Percentiles rank a stretch among this genome's conserved stretches.
These are phyloP conservation scores for Rapana venosa DNA, from an alignment of 2,888 invertebrate genomes.

Conservation along the genomic window DNA sequence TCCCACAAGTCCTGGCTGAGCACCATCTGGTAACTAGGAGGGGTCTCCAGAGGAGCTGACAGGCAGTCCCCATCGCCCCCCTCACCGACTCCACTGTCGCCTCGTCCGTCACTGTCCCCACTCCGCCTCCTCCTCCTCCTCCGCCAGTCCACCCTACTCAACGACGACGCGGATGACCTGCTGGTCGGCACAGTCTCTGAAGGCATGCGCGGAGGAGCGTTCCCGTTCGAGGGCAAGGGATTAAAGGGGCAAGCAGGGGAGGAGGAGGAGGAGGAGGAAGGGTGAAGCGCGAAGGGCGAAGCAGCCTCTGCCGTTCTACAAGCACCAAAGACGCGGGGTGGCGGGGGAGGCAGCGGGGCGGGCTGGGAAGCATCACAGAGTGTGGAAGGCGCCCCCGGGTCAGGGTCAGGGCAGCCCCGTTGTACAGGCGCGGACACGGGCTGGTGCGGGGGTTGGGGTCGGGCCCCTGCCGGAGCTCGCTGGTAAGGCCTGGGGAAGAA, in stretches of 20 bases:
- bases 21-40: conserved; percentile 7
- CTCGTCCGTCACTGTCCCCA: background rate
- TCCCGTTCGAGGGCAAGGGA: background rate
- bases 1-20: background rate
- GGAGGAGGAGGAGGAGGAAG: background rate
- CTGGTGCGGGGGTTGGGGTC: too few species aligned
- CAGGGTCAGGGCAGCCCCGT: too few species aligned
- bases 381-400: background rate
- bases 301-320: background rate
- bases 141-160: background rate
- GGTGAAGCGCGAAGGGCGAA: conserved; percentile 1
- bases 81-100: background rate
- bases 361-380: background rate
- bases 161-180: background rate
- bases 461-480: background rate
- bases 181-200: background rate
- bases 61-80: background rate
- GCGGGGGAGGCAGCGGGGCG: background rate
- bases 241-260: background rate
- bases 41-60: background rate
- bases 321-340: conserved; percentile 24
- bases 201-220: background rate
- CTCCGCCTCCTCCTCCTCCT: background rate
- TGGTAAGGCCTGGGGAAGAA: background rate
- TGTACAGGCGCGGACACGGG: background rate